Conservation (phyloP, 2,113 vertebrate species). For the Arenaria interpres region DNA sequence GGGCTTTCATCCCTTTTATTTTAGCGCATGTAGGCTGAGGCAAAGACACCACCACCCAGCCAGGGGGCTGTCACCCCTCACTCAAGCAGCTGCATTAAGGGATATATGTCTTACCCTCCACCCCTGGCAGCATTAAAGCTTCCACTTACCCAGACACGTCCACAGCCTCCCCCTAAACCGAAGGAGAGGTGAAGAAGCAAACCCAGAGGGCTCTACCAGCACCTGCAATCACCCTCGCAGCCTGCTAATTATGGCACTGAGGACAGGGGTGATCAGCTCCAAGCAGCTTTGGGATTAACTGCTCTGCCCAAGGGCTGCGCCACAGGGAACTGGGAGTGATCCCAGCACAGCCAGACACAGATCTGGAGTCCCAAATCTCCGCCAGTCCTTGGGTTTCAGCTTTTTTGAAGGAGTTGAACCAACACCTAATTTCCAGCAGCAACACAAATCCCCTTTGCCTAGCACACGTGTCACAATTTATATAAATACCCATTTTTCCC, state of each 20-base stretch:
- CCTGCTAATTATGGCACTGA: neutral
- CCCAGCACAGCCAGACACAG: too few relatives aligned
- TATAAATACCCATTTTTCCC: neutral
- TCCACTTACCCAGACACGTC: neutral
- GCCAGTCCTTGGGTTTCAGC: neutral
- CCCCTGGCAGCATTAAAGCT: neutral
- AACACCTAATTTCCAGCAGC: neutral
- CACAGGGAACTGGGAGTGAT: neutral
- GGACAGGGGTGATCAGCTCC: neutral
- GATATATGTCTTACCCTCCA: accelerated
- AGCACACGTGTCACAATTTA: accelerated
- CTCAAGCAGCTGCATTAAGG: neutral
- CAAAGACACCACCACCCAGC: neutral
- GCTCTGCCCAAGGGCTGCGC: neutral
- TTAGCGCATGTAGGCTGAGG: neutral
- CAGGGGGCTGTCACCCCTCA: neutral
- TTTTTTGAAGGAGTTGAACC: neutral
- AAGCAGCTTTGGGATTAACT: constrained; percentile 29
- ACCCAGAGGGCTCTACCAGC: neutral
- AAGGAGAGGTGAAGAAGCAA: neutral
- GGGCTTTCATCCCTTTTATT: neutral
- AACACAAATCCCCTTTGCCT: neutral
- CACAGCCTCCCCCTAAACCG: neutral
- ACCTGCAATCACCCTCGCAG: neutral
- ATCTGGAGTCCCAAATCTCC: neutral